phyloP scores from a whole-genome alignment of 1,140 invertebrate species.

The Lamellibrachia luymesi region DNA sequence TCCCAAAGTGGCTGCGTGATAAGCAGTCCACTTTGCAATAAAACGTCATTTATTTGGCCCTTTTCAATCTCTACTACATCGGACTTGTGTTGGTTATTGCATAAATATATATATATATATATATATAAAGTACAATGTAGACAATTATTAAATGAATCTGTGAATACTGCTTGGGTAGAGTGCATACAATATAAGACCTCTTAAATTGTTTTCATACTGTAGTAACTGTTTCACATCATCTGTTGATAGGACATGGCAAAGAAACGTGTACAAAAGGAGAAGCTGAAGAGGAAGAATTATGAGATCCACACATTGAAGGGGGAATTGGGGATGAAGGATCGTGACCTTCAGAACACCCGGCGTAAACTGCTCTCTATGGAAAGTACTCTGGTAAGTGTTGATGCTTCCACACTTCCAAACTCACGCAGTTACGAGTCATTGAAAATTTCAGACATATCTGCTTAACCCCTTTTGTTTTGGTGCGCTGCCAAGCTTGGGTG shows the following conservation, averaged over 20 bases:
- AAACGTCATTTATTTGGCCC: too few relatives aligned
- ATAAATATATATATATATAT: too few relatives aligned
- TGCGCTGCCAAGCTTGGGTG: too few relatives aligned
- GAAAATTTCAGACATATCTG: not conserved
- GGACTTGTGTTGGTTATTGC: too few relatives aligned
- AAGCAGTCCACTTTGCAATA: too few relatives aligned
- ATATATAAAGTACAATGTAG: too few relatives aligned
- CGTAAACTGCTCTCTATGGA: not conserved
- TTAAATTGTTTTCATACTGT: constrained; percentile 15
- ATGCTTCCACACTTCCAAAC: not conserved
- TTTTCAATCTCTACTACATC: too few relatives aligned
- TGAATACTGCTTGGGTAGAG: too few relatives aligned
- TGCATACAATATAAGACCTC: not conserved
- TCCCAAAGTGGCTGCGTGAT: too few relatives aligned
- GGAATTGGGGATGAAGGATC: constrained; percentile 47
- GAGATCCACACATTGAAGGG: constrained; percentile 54
- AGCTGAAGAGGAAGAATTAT: constrained; percentile 51
- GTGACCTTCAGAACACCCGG: constrained; percentile 29
- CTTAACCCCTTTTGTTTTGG: too few relatives aligned
- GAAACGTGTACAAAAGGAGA: constrained; percentile 30
- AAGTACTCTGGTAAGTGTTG: not conserved
- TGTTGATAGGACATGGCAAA: not conserved
- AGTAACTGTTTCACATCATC: not conserved
- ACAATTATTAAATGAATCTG: too few relatives aligned
- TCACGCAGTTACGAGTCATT: not conserved